These are phyloP conservation scores for Orestias chungarensis DNA, from an alignment of 2,797 vertebrate genomes.

Conservation along the genomic window DNA sequence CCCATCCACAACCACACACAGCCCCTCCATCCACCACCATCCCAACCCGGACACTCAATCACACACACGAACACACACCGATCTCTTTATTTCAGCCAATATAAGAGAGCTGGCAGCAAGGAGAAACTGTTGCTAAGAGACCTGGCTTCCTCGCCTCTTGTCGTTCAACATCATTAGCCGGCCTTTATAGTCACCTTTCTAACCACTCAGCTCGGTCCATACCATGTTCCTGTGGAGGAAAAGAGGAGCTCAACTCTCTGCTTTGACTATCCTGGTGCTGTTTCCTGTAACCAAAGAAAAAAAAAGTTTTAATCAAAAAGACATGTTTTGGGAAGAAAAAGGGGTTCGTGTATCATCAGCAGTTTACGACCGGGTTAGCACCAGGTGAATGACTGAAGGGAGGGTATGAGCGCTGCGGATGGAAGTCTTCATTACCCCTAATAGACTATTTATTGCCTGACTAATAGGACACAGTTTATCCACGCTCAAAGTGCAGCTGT, in stretches of 20 bases:
- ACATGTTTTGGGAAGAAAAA: constrained; percentile 24
- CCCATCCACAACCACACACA: background rate
- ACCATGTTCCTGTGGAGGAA: constrained; percentile 20
- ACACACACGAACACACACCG: constrained; percentile 11
- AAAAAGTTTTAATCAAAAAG: constrained; percentile 39
- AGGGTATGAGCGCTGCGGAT: background rate
- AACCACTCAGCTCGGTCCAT: constrained; percentile 36
- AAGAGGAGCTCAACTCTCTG: constrained; percentile 17
- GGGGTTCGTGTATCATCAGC: background rate
- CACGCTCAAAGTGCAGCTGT: background rate
- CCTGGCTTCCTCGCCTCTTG: constrained; percentile 53
- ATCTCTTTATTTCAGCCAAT: constrained; percentile 43
- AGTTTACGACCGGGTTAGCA: constrained; percentile 20
- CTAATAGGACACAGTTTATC: constrained; percentile 3
- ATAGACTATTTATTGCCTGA: constrained; percentile 9
- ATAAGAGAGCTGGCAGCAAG: constrained; percentile 37
- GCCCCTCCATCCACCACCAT: background rate
- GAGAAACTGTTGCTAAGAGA: constrained; percentile 77
- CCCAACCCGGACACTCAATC: constrained; percentile 14
- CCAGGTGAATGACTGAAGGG: background rate
- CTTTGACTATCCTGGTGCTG: constrained; percentile 7
- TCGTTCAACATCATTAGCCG: constrained; percentile 66
- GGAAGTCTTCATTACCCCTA: constrained; percentile 16
- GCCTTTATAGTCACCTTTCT: constrained; percentile 67
- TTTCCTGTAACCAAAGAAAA: constrained; percentile 27